Evolutionary conservation across 1,140 invertebrate genomes (phyloP).

Genomic region (Drosophila pectinifera): DNA sequence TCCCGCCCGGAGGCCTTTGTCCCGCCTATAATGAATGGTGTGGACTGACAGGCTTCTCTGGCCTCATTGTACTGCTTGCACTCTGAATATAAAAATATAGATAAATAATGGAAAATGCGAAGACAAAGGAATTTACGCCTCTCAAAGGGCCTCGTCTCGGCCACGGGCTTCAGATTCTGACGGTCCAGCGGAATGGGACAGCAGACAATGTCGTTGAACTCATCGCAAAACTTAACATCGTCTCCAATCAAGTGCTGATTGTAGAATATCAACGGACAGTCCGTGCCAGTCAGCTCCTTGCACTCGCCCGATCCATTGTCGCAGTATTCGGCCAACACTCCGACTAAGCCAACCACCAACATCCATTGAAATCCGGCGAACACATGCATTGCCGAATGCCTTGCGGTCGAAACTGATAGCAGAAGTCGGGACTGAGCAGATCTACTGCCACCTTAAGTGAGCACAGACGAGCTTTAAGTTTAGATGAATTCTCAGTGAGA

Average conservation of each 20-base stretch:
- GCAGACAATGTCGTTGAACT: constrained; percentile 71
- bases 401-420: constrained; percentile 27
- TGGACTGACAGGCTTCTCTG: constrained; percentile 38
- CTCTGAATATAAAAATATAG: constrained; percentile 20
- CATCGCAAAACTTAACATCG: constrained; percentile 63
- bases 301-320: constrained; percentile 65
- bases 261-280: constrained; percentile 66
- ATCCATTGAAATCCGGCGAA: constrained; percentile 10
- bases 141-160: constrained; percentile 41
- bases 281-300: constrained; percentile 40
- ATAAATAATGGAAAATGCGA: background rate
- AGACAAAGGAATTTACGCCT: constrained; percentile 32
- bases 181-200: constrained; percentile 59
- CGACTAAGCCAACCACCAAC: constrained; percentile 4
- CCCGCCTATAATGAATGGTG: constrained; percentile 77
- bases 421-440: constrained; percentile 21
- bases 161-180: constrained; percentile 23
- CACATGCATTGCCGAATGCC: constrained; percentile 13
- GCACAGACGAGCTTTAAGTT: constrained; percentile 22
- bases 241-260: constrained; percentile 58
- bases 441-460: background rate
- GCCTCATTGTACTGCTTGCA: constrained; percentile 61
- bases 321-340: constrained; percentile 46
- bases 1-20: constrained; percentile 65
- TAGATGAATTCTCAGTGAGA: background rate